Base-by-base conservation (phyloP, 2,888 invertebrate genomes). In the Malthinus flaveolus region DNA sequence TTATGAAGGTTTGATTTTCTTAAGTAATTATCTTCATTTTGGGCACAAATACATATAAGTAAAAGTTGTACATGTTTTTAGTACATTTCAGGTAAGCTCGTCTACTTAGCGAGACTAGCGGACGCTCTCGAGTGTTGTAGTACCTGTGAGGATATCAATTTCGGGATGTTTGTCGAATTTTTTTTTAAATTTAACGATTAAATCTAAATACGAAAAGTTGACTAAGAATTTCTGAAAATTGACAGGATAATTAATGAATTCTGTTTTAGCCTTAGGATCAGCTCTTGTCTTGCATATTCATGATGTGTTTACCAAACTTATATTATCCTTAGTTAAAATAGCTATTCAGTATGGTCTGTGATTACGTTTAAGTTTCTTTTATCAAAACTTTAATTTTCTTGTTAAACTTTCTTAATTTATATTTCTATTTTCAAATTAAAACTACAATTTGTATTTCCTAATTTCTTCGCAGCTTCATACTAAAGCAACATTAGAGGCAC, bases 281-380 rank as follows among this genome's bases (percentile, higher is more conserved):
- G 54, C 58, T 56, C 62, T 49, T 57, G 56, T 45, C 51, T 61
- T 65, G 63, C 64, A 77, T 77, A 77, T 77, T 77, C 76, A 77
- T 76, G 71, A 71, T 72, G 70, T 76, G 75, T 75, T 75, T 75
- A 74, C 73, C 74, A 71, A 76, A 76, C 76, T 77, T 77, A 76
- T 76, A 77, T 76, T 77, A 77, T 77, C 77, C 76, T 76, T 76
- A 75, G 75, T 72, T 75, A 73, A 69, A 72, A 71, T 68, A 70
- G 49, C 60, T 51, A 44, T 47, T 46, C 51, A 57, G 45, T 57
- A 57, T 57, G 52, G 51, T 58, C 53, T 58, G 49, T 45, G 49
- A 58, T 58, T 58, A 58, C 44, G 53, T 44, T 52, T 36, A 48
- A 34, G 33, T 33, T 47, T 47, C 34, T 47, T 47, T 47, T 47